A percentile compares a stretch with the other conserved stretches of the same genome.
phyloP scores from a whole-genome alignment of 2,113 vertebrate species.

The Leucosticte australis region DNA sequence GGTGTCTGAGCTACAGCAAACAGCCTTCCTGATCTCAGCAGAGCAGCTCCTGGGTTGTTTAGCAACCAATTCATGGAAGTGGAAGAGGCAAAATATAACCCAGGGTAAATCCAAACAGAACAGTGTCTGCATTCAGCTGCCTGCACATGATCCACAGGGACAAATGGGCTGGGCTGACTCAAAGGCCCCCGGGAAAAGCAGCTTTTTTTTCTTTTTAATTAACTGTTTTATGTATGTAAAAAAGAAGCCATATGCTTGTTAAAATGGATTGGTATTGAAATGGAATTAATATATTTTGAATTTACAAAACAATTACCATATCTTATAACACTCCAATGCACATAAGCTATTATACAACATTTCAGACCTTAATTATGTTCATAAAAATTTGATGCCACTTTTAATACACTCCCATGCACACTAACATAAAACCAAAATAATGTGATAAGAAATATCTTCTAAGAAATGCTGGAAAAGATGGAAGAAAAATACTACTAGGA shows the following conservation, averaged over 20 bases:
- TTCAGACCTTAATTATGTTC: constrained; percentile 17
- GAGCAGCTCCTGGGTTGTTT: neutral
- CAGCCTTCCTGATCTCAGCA: neutral
- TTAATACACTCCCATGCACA: neutral
- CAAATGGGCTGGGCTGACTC: neutral
- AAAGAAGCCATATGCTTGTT: neutral
- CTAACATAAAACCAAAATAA: neutral
- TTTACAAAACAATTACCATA: constrained; percentile 21
- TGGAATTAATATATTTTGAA: neutral
- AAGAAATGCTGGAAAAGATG: neutral
- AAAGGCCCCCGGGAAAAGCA: neutral
- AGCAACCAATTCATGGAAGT: neutral
- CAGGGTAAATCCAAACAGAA: neutral
- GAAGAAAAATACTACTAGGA: neutral
- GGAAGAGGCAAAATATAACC: neutral
- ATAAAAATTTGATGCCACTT: constrained; percentile 11
- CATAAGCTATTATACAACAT: neutral
- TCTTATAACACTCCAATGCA: constrained; percentile 1
- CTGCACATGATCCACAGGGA: neutral
- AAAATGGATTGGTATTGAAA: constrained; percentile 25
- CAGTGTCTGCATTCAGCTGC: neutral
- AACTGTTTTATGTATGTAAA: neutral
- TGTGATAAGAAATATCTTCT: neutral
- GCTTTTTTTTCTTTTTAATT: neutral
- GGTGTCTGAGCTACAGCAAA: neutral